A percentile compares a stretch with the other conserved stretches of the same genome.
Conservation (phyloP, 1,140 invertebrate genomes). For the Matsumurasca onukii region DNA sequence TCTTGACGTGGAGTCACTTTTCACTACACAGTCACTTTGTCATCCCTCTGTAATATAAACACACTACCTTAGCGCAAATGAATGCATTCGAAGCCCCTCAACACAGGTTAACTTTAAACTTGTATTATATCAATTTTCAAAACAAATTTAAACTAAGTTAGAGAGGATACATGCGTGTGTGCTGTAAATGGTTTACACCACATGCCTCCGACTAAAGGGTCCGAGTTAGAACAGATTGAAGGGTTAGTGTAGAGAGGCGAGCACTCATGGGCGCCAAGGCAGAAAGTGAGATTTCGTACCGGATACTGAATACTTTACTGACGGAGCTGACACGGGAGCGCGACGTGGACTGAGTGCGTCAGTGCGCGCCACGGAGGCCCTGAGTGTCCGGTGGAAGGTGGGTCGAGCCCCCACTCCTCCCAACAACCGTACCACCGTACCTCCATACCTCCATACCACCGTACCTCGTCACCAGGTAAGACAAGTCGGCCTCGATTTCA, state of each 20-base stretch:
- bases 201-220: no score
- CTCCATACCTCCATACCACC: background rate
- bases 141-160: background rate
- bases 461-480: no score
- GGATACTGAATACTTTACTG: no score
- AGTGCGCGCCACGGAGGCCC: no score
- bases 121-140: background rate
- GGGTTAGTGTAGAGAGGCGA: no score
- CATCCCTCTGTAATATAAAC: background rate
- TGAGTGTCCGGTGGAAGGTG: no score
- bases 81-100: background rate
- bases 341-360: background rate
- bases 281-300: no score
- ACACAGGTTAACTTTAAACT: background rate
- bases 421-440: background rate
- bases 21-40: background rate
- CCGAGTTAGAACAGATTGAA: no score
- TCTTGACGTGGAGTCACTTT: background rate
- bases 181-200: background rate
- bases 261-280: no score
- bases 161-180: slow-evolving; percentile 4
- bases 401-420: background rate
- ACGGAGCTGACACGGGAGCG: background rate
- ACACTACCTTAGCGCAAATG: background rate
- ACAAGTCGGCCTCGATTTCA: slow-evolving; percentile 32